Conservation (phyloP, 2,888 invertebrate species). For the Autographa gamma region DNA sequence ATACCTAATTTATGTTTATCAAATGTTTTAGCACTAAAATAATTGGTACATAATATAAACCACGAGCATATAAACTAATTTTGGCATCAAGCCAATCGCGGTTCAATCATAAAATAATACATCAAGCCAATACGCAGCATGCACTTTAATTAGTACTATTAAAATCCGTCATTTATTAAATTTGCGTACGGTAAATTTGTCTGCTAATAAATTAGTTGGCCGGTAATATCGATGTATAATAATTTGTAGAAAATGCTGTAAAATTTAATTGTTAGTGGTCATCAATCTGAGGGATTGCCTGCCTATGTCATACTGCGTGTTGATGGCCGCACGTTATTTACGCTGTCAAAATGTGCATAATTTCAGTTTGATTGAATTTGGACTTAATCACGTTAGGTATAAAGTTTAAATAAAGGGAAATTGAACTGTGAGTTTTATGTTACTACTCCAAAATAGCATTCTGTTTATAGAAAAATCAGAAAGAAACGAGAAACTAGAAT, state of each 20-base stretch:
- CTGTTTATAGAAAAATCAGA: too few species aligned
- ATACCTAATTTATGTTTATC: not conserved
- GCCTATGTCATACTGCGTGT: not conserved
- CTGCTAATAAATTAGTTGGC: constrained; percentile 33
- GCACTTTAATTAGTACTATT: constrained; percentile 30
- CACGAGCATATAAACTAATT: constrained; percentile 27
- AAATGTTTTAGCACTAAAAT: constrained; percentile 18
- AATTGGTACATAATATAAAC: constrained; percentile 13
- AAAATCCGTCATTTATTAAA: constrained; percentile 30
- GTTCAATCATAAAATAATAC: constrained; percentile 40
- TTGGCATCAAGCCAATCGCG: constrained; percentile 9
- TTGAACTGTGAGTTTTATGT: too few species aligned
- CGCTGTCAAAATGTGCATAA: not conserved
- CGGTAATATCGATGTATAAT: constrained; percentile 6
- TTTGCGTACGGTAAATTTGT: constrained; percentile 16
- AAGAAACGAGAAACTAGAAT: too few species aligned
- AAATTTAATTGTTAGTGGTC: constrained; percentile 8
- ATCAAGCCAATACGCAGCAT: constrained; percentile 7
- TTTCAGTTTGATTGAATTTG: not conserved
- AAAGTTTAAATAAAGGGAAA: not conserved
- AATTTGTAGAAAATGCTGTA: constrained; percentile 14
- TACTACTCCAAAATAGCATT: not conserved
- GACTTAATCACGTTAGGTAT: not conserved
- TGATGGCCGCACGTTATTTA: not conserved
- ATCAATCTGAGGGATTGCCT: constrained; percentile 15